Evolutionary conservation across 1,140 invertebrate genomes (phyloP).

Genomic region (Drosophila bifasciata): DNA sequence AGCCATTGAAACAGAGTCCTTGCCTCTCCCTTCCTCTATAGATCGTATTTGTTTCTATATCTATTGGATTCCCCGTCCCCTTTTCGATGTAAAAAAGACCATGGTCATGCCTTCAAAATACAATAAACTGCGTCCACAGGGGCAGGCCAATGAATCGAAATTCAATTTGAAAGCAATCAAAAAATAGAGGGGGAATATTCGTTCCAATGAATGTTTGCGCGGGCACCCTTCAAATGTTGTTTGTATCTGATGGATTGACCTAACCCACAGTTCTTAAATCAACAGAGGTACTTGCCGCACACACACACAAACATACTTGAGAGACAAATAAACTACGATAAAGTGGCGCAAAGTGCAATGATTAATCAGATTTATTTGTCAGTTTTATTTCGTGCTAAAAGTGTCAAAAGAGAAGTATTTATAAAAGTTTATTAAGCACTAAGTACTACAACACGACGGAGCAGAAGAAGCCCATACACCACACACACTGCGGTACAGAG

Average conservation of each 20-base stretch:
- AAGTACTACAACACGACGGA: conserved; percentile 60
- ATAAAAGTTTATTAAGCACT: conserved; percentile 82
- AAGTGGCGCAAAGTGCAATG: conserved; percentile 78
- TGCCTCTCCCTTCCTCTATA: too few relatives aligned
- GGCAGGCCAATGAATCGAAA: conserved; percentile 24
- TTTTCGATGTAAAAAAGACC: conserved; percentile 55
- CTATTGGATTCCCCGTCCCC: conserved; percentile 6
- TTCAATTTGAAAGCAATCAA: conserved; percentile 48
- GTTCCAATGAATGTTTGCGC: conserved; percentile 7
- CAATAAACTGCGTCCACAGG: conserved; percentile 28
- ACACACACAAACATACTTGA: conserved; percentile 44
- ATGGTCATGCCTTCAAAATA: conserved; percentile 46
- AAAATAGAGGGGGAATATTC: conserved; percentile 1
- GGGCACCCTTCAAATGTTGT: not conserved
- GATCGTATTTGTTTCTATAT: not conserved
- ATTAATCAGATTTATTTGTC: conserved; percentile 83
- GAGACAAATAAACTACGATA: conserved; percentile 50
- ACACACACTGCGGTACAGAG: conserved; percentile 8
- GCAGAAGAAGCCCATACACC: conserved; percentile 27
- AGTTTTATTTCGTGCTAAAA: conserved; percentile 83
- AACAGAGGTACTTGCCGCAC: conserved; percentile 26
- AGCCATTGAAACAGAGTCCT: conserved; percentile 30
- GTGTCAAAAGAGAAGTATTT: conserved; percentile 81
- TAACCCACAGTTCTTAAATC: conserved; percentile 9
- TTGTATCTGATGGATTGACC: conserved; percentile 17